phyloP scores from a whole-genome alignment of 1,140 invertebrate species.

The Contarinia nasturtii region DNA sequence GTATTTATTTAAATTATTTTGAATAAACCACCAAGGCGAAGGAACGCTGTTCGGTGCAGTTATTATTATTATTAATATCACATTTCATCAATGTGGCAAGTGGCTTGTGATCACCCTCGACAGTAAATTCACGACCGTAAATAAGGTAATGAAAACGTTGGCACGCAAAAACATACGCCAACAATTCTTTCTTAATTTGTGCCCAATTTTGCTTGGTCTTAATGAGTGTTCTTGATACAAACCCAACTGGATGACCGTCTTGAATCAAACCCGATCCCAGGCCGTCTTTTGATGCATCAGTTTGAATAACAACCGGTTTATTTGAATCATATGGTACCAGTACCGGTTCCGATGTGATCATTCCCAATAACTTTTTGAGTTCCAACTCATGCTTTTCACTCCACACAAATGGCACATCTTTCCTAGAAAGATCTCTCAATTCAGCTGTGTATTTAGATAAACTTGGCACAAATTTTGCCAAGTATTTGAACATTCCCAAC shows the following conservation, averaged over 20 bases:
- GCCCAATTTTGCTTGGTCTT: constrained; percentile 6
- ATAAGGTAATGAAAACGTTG: too few species aligned
- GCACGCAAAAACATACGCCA: constrained; percentile 6
- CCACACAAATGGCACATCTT: constrained; percentile 10
- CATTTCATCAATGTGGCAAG: too few species aligned
- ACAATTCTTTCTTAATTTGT: constrained; percentile 18
- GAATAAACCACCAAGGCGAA: too few species aligned
- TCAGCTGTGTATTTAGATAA: constrained; percentile 10
- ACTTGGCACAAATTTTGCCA: too few species aligned
- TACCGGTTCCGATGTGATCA: constrained; percentile 10
- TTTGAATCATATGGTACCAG: constrained; percentile 12
- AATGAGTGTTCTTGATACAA: constrained; percentile 10
- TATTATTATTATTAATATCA: too few species aligned
- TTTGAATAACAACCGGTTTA: constrained; percentile 10
- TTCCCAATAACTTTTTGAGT: constrained; percentile 11
- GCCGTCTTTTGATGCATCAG: constrained; percentile 14
- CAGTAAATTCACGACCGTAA: too few species aligned
- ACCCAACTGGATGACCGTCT: constrained; percentile 15
- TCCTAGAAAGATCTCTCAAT: constrained; percentile 12
- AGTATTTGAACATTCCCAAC: too few species aligned
- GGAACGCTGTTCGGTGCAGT: too few species aligned
- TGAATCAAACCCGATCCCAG: constrained; percentile 19
- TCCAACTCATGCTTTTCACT: constrained; percentile 7
- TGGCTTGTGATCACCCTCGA: too few species aligned
- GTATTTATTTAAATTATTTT: too few species aligned